Conservation (phyloP, 2,113 vertebrate genomes). For the Amblyopsis rosae region DNA sequence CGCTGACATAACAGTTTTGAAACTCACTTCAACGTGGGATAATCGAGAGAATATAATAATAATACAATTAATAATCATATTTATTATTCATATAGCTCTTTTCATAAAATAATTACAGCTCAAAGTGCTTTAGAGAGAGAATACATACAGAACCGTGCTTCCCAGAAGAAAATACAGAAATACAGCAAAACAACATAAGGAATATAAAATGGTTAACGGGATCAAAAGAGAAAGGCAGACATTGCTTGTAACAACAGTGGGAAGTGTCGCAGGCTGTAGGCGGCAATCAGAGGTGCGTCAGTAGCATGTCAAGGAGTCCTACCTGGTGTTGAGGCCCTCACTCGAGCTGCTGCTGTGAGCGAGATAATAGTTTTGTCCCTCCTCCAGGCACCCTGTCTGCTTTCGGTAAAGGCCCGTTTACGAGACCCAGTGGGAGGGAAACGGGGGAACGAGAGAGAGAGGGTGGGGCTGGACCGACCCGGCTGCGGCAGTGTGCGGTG, state of each 20-base stretch:
- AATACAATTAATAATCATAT: too few relatives aligned
- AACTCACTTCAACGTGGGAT: slow-evolving; percentile 21
- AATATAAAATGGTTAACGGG: too few relatives aligned
- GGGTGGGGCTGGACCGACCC: neutral
- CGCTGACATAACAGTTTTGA: slow-evolving; percentile 5
- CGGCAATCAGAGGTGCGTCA: slow-evolving; percentile 36
- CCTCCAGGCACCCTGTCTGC: slow-evolving; percentile 60
- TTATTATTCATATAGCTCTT: too few relatives aligned
- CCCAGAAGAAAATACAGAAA: too few relatives aligned
- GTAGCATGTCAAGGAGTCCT: slow-evolving; percentile 54
- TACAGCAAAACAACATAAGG: too few relatives aligned
- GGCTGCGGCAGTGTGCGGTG: neutral
- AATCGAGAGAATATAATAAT: neutral
- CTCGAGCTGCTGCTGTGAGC: slow-evolving; percentile 59
- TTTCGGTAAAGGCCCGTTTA: slow-evolving; percentile 53
- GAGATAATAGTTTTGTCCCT: slow-evolving; percentile 70
- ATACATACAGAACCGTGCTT: too few relatives aligned
- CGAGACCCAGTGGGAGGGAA: slow-evolving; percentile 40
- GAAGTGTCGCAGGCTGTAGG: slow-evolving; percentile 16
- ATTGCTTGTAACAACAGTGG: neutral
- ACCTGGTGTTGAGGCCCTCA: slow-evolving; percentile 54
- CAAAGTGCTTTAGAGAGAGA: too few relatives aligned
- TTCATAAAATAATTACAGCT: too few relatives aligned
- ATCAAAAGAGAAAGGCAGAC: too few relatives aligned
- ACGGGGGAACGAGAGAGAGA: neutral